A percentile compares a stretch with the other conserved stretches of the same genome.
These are phyloP conservation scores for Mastacembelus armatus DNA, from an alignment of 2,797 vertebrate species.

Conservation along the genomic window DNA sequence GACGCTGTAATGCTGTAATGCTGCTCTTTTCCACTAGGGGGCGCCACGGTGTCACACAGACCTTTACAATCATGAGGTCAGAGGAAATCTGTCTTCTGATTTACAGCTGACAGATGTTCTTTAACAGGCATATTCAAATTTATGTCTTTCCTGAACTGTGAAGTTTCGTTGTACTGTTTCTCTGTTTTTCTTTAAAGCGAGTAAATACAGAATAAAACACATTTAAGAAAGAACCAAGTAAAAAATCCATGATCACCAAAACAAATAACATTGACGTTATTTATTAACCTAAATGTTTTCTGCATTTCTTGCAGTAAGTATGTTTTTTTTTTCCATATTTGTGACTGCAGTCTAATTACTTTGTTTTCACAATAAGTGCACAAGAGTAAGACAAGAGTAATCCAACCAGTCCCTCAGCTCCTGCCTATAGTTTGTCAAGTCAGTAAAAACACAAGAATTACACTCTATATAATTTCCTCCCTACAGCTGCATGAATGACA, in stretches of 20 bases:
- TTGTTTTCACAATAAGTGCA: constrained; percentile 2
- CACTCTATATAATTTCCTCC: too few species aligned
- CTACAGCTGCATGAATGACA: neutral
- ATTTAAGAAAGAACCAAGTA: too few species aligned
- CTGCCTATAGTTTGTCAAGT: neutral
- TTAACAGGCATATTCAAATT: neutral
- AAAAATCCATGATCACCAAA: too few species aligned
- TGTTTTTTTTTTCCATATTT: neutral
- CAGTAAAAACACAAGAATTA: neutral
- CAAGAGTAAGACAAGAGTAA: constrained; percentile 2
- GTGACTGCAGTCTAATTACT: constrained; percentile 9
- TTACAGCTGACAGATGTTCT: too few species aligned
- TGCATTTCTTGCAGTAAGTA: too few species aligned
- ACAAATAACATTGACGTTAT: too few species aligned
- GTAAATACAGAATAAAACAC: neutral
- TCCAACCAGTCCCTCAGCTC: too few species aligned
- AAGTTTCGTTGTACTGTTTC: too few species aligned
- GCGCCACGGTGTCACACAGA: neutral
- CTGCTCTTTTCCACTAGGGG: constrained; percentile 13
- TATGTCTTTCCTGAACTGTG: neutral
- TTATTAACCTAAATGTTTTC: too few species aligned
- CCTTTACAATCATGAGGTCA: neutral
- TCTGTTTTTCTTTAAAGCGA: too few species aligned
- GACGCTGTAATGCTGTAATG: neutral
- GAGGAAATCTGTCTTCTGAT: neutral